Evolutionary conservation across 2,888 invertebrate species (phyloP).

Genomic region (Agrochola lychnidis): DNA sequence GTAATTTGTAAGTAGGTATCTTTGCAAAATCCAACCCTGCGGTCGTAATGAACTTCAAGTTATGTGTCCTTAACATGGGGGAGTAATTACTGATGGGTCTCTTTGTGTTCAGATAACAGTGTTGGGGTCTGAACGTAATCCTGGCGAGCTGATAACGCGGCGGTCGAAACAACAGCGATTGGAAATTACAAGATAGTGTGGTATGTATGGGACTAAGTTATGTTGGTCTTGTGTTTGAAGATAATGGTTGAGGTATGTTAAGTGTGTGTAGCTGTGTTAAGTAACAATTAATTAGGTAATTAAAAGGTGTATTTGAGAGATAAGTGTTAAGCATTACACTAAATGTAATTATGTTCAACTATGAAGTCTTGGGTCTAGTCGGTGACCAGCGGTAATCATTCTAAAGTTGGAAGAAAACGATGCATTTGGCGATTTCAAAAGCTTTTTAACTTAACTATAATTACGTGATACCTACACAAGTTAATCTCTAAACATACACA

Average conservation of each 20-base stretch:
- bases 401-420: not conserved
- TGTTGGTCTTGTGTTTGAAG: constrained; percentile 5
- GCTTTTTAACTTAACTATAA: too few species aligned
- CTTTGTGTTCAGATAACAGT: constrained; percentile 78
- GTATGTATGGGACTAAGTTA: constrained; percentile 14
- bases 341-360: not conserved
- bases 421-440: not conserved
- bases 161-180: constrained; percentile 51
- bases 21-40: constrained; percentile 37
- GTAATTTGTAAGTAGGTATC: too few species aligned
- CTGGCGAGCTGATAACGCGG: constrained; percentile 53
- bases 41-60: constrained; percentile 78
- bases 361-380: too few species aligned
- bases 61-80: constrained; percentile 74
- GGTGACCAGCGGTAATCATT: not conserved
- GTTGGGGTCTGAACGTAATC: constrained; percentile 66
- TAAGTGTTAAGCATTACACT: not conserved
- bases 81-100: constrained; percentile 83
- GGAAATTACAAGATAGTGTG: constrained; percentile 56
- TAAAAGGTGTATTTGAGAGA: constrained; percentile 8
- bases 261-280: constrained; percentile 5
- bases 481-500: too few species aligned
- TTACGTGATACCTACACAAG: too few species aligned
- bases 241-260: constrained; percentile 38
- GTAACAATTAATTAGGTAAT: constrained; percentile 19